Base-by-base conservation (phyloP, 1,140 invertebrate genomes). In the Episyrphus balteatus region DNA sequence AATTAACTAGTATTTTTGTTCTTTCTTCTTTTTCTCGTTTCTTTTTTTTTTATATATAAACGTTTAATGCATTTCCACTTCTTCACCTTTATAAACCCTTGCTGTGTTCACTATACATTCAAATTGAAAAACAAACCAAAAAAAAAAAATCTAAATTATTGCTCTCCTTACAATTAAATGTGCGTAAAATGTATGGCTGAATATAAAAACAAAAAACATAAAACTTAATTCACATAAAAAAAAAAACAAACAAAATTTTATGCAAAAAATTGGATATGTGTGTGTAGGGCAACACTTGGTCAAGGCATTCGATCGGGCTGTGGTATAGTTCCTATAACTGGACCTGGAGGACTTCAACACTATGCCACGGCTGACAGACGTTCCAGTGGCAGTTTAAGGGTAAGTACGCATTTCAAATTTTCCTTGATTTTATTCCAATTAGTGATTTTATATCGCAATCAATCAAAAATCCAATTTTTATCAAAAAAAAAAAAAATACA, bases 261-360 rank as follows among this genome's bases (percentile, higher is more conserved):
- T 58, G 57, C 52, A 56, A 53, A n/a, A n/a, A 56, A 63, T 63
- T 62, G 62, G 54, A 60, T 61, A 61, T 58, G 58, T 58, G 61
- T 64, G 59, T 62, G 55, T 74, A 81, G 79, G 77, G 76, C 74
- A 70, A 76, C 77, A 73, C 73, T 76, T 66, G 75, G 76, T 63
- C 76, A 78, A 66, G 75, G 74, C 66, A 73, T 76, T 44, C 71
- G 75, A 51, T 71, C 74, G 55, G 72, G 72, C 55, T 70, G 74
- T 48, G 66, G 71, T 47, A 65, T 70, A 51, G 75, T 67, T 52
- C 64, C 64, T 66, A 62, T 73, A 67, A 62, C 70, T 66, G 57
- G 69, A 69, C 51, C 71, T 64, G 53, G 74, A 71, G 57, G 76
- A 57, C 54, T 65, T 38, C 62, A 62, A 56, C 64, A 66, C 52